Evolutionary conservation across 2,113 vertebrate species (phyloP).

Genomic region (Nesospiza acunhae): DNA sequence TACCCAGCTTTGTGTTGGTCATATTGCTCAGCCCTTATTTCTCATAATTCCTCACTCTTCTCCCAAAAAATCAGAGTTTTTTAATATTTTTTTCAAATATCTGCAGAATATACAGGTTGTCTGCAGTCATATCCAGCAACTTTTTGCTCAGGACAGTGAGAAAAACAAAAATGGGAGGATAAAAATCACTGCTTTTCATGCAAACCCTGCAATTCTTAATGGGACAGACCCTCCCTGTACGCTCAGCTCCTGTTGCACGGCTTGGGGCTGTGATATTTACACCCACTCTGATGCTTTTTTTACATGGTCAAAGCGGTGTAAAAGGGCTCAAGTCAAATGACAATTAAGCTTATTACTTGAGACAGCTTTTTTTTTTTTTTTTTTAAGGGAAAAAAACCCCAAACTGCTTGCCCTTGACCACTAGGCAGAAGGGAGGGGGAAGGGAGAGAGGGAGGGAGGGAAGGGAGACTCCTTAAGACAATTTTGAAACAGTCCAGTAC

Average conservation of each 20-base stretch:
- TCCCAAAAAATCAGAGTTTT: neutral
- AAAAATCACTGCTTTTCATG: neutral
- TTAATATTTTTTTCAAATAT: neutral
- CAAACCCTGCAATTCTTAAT: neutral
- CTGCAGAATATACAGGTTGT: neutral
- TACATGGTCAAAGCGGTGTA: constrained; percentile 11
- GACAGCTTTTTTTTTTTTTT: constrained; percentile 46
- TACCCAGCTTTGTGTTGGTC: neutral
- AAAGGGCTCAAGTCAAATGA: constrained; percentile 58
- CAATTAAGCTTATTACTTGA: constrained; percentile 68
- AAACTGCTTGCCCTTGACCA: constrained; percentile 71
- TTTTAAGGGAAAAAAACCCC: neutral
- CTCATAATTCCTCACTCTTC: neutral
- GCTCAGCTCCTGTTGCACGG: neutral
- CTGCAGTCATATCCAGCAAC: neutral
- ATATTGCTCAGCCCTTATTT: neutral
- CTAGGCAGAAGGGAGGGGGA: constrained; percentile 25
- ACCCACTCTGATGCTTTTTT: constrained; percentile 36
- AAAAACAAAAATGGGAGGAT: neutral
- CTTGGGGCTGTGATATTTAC: constrained; percentile 6
- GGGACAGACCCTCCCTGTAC: neutral
- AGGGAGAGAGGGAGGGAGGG: neutral
- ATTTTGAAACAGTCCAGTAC: constrained; percentile 71
- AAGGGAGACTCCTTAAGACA: constrained; percentile 56
- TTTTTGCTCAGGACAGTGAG: neutral